phyloP scores from a whole-genome alignment of 2,113 vertebrate genomes.

The Falco punctatus region DNA sequence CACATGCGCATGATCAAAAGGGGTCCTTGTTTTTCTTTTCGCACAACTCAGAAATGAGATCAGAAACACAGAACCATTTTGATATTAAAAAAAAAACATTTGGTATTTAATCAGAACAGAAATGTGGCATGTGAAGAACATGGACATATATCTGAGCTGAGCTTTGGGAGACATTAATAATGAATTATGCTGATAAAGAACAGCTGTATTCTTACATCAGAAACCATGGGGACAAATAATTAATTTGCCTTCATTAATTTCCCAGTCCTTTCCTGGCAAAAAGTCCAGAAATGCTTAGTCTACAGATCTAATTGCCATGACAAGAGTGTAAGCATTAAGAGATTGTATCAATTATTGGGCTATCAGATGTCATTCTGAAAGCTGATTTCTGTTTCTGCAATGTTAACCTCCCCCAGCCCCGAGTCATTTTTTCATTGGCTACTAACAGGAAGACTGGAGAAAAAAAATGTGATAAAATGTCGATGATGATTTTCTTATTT shows the following conservation, averaged over 20 bases:
- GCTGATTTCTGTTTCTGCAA: not conserved
- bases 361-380: not conserved
- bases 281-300: conserved; percentile 23
- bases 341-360: not conserved
- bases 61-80: conserved; percentile 11
- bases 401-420: not conserved
- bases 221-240: conserved; percentile 51
- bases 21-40: not conserved
- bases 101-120: conserved; percentile 47
- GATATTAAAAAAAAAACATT: not conserved
- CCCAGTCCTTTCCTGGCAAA: conserved; percentile 18
- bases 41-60: not conserved
- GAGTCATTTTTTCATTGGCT: not conserved
- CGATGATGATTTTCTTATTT: not conserved
- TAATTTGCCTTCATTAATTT: conserved; percentile 52
- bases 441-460: not conserved
- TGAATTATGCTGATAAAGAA: conserved; percentile 48
- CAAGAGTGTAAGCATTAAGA: not conserved
- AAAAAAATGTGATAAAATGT: not conserved
- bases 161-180: conserved; percentile 36
- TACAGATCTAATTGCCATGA: conserved; percentile 6
- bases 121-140: conserved; percentile 6
- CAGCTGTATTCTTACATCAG: conserved; percentile 51
- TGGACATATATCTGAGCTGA: conserved; percentile 1
- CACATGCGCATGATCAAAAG: not conserved